Conservation (phyloP, 2,888 invertebrate genomes). For the Platycnemis pennipes region DNA sequence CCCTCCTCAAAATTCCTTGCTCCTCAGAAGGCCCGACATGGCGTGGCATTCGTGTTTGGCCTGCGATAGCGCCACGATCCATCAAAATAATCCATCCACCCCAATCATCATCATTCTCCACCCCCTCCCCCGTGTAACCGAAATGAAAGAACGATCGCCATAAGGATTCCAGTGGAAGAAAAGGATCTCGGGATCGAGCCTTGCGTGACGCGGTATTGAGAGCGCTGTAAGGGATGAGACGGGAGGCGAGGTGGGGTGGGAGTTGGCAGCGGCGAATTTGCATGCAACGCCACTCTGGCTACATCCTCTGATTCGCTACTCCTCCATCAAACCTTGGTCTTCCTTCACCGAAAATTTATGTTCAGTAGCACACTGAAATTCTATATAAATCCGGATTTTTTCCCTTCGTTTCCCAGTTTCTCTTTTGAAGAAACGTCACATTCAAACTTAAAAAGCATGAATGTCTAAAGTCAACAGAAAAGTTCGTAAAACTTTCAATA, state of each 20-base stretch:
- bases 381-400: no score
- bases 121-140: background rate
- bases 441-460: no score
- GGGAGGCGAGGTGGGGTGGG: background rate
- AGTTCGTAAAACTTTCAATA: no score
- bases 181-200: background rate
- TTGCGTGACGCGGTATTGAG: background rate
- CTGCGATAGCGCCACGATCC: background rate
- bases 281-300: slow-evolving; percentile 12
- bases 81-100: background rate
- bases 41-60: background rate
- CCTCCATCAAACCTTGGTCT: background rate
- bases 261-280: background rate
- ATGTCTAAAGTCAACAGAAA: no score
- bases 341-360: no score
- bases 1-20: background rate
- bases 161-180: background rate
- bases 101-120: background rate
- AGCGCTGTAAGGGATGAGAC: background rate
- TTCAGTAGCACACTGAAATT: no score
- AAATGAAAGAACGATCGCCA: background rate
- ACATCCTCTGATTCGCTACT: slow-evolving; percentile 2
- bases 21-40: background rate
- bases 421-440: no score
- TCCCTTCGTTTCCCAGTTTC: no score